These are phyloP conservation scores for Coecobrya sp. DNA, from an alignment of 2,888 invertebrate genomes.

Conservation along the genomic window DNA sequence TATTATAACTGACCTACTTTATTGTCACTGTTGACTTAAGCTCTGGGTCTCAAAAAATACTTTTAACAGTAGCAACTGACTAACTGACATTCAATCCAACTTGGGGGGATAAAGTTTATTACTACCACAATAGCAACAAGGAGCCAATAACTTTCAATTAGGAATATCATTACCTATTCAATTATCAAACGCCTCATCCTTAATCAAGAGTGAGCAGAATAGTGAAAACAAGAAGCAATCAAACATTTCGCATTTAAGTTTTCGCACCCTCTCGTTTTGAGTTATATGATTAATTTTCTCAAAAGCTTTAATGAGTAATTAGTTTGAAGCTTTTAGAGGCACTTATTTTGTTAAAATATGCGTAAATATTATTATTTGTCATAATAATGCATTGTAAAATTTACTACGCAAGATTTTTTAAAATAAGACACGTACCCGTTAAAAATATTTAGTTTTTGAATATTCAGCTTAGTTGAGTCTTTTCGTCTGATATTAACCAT, in stretches of 20 bases:
- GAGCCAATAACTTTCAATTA: constrained; percentile 65
- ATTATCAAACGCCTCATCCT: constrained; percentile 80
- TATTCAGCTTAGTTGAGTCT: constrained; percentile 58
- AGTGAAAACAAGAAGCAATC: constrained; percentile 73
- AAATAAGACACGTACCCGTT: constrained; percentile 76
- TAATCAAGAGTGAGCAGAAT: constrained; percentile 78
- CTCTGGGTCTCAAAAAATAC: neutral
- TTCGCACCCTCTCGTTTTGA: constrained; percentile 22
- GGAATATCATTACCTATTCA: constrained; percentile 76
- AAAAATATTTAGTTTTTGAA: constrained; percentile 83
- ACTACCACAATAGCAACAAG: constrained; percentile 43
- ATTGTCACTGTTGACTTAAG: too few relatives aligned
- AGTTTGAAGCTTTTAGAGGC: constrained; percentile 50
- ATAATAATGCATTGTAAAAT: neutral
- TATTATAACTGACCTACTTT: too few relatives aligned
- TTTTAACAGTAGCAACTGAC: neutral
- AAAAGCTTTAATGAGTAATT: constrained; percentile 38
- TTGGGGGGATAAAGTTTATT: neutral
- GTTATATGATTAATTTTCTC: constrained; percentile 27
- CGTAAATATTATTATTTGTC: neutral
- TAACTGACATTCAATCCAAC: neutral
- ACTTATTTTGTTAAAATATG: neutral
- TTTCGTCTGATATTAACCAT: constrained; percentile 64
- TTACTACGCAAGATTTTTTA: neutral
- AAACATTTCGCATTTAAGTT: constrained; percentile 66